Evolutionary conservation across 2,888 invertebrate species (phyloP).

Genomic region (Timema podura): DNA sequence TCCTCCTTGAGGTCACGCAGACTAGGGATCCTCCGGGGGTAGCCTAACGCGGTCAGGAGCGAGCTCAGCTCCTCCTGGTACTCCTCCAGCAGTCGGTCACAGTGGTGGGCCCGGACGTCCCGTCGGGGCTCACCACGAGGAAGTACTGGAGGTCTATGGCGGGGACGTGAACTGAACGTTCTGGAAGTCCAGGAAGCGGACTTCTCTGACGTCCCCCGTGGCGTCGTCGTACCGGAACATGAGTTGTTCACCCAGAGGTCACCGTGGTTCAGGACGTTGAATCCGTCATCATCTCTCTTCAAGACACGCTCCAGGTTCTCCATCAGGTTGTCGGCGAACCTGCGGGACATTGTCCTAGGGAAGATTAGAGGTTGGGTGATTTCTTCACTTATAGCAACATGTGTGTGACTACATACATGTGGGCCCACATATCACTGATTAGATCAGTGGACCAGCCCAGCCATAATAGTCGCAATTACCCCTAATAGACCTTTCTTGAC

Average conservation of each 20-base stretch:
- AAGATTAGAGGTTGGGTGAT: too few relatives aligned
- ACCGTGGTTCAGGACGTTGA: slow-evolving; percentile 28
- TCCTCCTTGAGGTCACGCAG: not conserved
- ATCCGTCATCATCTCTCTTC: not conserved
- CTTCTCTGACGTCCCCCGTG: slow-evolving; percentile 14
- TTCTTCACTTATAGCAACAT: too few relatives aligned
- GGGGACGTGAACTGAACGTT: slow-evolving; percentile 22
- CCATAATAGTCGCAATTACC: too few relatives aligned
- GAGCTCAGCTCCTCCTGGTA: slow-evolving; percentile 24
- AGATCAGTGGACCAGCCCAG: too few relatives aligned
- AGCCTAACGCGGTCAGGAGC: not conserved
- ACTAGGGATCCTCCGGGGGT: not conserved
- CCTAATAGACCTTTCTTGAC: too few relatives aligned
- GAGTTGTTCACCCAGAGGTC: slow-evolving; percentile 32
- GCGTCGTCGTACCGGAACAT: slow-evolving; percentile 22
- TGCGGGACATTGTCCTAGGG: not conserved
- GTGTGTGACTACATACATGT: too few relatives aligned
- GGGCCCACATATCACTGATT: too few relatives aligned
- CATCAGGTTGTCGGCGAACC: slow-evolving; percentile 12
- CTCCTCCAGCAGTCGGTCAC: slow-evolving; percentile 20
- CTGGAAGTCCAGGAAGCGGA: slow-evolving; percentile 29
- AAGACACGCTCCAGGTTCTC: slow-evolving; percentile 11
- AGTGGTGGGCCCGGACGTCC: slow-evolving; percentile 14
- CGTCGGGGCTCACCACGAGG: slow-evolving; percentile 23
- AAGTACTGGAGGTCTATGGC: slow-evolving; percentile 30